These are phyloP conservation scores for Mastacembelus armatus DNA, from an alignment of 2,797 vertebrate species.

Conservation along the genomic window DNA sequence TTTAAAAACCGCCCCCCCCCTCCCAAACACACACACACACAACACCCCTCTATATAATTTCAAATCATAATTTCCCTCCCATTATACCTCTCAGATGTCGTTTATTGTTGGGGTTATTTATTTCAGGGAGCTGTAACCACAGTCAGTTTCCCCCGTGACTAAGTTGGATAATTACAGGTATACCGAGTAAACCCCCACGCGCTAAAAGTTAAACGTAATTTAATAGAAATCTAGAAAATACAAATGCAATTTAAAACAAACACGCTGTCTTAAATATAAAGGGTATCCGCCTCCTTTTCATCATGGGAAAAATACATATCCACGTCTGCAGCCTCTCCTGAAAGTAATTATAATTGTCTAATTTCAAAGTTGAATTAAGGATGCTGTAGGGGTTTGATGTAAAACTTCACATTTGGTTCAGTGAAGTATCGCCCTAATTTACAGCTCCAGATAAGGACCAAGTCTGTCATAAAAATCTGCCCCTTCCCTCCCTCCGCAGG, in stretches of 20 bases:
- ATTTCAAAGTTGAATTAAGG: constrained; percentile 90
- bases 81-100: constrained; percentile 71
- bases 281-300: constrained; percentile 11
- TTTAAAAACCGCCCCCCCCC: constrained; percentile 70
- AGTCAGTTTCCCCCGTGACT: constrained; percentile 70
- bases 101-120: constrained; percentile 73
- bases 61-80: constrained; percentile 82
- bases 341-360: constrained; percentile 85
- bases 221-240: constrained; percentile 49
- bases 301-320: constrained; percentile 16
- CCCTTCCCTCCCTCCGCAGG: constrained; percentile 80
- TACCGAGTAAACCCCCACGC: neutral
- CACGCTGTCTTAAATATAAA: neutral
- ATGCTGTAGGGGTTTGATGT: constrained; percentile 90
- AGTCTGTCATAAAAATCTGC: constrained; percentile 90
- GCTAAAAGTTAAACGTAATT: constrained; percentile 21
- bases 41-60: constrained; percentile 75
- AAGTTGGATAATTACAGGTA: constrained; percentile 75
- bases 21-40: neutral
- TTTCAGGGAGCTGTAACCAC: constrained; percentile 65
- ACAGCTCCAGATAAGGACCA: constrained; percentile 92
- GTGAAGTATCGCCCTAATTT: constrained; percentile 97
- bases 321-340: constrained; percentile 61
- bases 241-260: constrained; percentile 24
- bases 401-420: constrained; percentile 94